Evolutionary conservation across 2,113 vertebrate genomes (phyloP).

Genomic region (Gobius niger): DNA sequence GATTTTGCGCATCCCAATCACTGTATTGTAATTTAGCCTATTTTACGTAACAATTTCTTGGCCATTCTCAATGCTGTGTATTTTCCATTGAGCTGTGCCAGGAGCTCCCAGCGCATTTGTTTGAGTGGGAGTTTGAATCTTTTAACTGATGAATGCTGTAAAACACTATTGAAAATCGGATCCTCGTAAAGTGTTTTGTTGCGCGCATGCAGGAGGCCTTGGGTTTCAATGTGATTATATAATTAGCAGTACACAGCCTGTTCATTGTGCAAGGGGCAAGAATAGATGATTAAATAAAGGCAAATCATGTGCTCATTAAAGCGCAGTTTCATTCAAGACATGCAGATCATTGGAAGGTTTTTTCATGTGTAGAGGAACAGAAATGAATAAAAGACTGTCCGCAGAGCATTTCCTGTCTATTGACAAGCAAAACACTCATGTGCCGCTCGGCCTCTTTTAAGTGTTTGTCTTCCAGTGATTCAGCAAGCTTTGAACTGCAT

Average conservation of each 20-base stretch:
- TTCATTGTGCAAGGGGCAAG: constrained; percentile 60
- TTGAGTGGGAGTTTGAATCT: constrained; percentile 45
- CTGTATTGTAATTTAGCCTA: not conserved
- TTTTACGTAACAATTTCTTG: not conserved
- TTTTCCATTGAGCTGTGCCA: constrained; percentile 22
- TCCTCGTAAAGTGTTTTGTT: constrained; percentile 58
- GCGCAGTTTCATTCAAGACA: constrained; percentile 61
- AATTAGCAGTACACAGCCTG: constrained; percentile 72
- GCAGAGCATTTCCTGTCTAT: constrained; percentile 23
- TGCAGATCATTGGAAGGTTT: constrained; percentile 64
- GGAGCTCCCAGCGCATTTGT: not conserved
- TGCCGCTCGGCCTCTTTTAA: constrained; percentile 26
- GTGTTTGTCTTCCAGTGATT: constrained; percentile 8
- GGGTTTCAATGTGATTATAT: constrained; percentile 72
- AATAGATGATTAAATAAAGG: constrained; percentile 74
- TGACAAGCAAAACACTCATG: constrained; percentile 15
- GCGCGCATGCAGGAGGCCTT: constrained; percentile 56
- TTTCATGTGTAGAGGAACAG: constrained; percentile 51
- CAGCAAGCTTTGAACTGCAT: constrained; percentile 1
- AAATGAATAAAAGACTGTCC: constrained; percentile 49
- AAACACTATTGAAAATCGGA: constrained; percentile 65
- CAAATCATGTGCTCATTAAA: constrained; percentile 69
- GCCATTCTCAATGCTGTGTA: constrained; percentile 3
- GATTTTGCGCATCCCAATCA: not conserved
- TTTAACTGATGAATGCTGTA: constrained; percentile 54